These are phyloP conservation scores for Cephalopterus ornatus DNA, from an alignment of 2,113 vertebrate genomes.

Conservation along the genomic window DNA sequence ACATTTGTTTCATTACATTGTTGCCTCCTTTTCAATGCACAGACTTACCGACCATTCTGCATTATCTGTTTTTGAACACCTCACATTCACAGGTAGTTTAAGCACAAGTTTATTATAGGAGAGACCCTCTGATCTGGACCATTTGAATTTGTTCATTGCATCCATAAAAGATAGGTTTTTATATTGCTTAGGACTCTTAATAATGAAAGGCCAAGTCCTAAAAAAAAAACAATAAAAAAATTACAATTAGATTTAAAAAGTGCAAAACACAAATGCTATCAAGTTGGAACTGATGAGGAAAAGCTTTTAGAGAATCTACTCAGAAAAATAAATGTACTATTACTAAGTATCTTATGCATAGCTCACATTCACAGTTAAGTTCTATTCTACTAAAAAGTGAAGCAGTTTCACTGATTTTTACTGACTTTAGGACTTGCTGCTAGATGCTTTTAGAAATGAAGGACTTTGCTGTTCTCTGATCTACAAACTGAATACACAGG, in stretches of 20 bases:
- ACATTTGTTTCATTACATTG: background rate
- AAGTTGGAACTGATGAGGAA: background rate
- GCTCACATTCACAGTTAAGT: background rate
- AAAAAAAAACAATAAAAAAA: background rate
- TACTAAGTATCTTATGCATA: background rate
- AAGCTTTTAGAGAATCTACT: background rate
- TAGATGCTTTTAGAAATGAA: background rate
- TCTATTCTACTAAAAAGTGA: background rate
- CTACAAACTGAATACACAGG: background rate
- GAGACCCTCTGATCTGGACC: slow-evolving; percentile 80
- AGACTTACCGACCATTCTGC: slow-evolving; percentile 85
- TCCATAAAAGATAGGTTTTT: slow-evolving; percentile 87
- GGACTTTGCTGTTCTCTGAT: background rate
- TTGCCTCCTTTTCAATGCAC: background rate
- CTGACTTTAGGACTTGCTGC: background rate
- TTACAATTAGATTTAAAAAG: background rate
- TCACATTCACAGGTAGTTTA: slow-evolving; percentile 80
- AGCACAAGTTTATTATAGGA: slow-evolving; percentile 84
- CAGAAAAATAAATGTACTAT: background rate
- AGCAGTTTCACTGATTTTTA: background rate
- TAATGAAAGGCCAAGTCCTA: slow-evolving; percentile 88
- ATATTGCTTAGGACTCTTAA: slow-evolving; percentile 88
- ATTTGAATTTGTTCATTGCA: slow-evolving; percentile 88
- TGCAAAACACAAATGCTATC: background rate
- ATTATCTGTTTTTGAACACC: slow-evolving; percentile 84